A percentile compares a stretch with the other conserved stretches of the same genome.
These are phyloP conservation scores for Muricea muricata DNA, from an alignment of 92 coral and sea anemone genomes.

Conservation along the genomic window DNA sequence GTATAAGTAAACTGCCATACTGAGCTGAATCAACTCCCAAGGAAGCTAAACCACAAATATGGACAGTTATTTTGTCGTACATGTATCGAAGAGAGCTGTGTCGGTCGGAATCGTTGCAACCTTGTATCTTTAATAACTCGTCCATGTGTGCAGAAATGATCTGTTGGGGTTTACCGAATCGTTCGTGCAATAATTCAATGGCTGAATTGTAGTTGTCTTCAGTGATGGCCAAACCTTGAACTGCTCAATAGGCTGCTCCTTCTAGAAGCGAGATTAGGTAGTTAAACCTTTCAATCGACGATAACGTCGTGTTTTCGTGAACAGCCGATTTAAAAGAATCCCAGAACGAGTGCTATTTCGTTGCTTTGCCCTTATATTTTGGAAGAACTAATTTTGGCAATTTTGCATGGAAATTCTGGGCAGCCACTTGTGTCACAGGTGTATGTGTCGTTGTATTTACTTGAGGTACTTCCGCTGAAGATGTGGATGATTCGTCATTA, in stretches of 20 bases:
- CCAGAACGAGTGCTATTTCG: constrained; percentile 4
- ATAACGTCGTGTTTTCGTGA: neutral
- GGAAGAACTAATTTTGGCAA: neutral
- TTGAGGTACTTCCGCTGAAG: neutral
- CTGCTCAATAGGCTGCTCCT: neutral
- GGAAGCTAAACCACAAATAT: constrained; percentile 2
- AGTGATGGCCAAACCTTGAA: neutral
- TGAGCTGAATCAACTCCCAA: neutral
- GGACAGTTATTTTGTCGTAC: constrained; percentile 8
- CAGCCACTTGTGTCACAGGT: neutral
- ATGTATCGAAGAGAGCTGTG: neutral
- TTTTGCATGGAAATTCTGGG: neutral
- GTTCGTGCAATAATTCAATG: neutral
- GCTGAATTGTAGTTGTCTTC: too few relatives aligned
- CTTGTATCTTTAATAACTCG: constrained; percentile 1
- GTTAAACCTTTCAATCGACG: neutral
- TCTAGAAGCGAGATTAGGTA: neutral
- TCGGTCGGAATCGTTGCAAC: neutral
- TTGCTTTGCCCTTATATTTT: neutral
- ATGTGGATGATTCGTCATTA: neutral
- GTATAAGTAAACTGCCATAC: constrained; percentile 14
- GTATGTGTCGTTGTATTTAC: neutral
- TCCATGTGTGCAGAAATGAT: constrained; percentile 8
- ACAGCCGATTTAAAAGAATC: neutral
- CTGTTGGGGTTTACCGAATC: neutral